Base-by-base conservation (phyloP, 2,113 vertebrate species). In the Amblyopsis rosae region DNA sequence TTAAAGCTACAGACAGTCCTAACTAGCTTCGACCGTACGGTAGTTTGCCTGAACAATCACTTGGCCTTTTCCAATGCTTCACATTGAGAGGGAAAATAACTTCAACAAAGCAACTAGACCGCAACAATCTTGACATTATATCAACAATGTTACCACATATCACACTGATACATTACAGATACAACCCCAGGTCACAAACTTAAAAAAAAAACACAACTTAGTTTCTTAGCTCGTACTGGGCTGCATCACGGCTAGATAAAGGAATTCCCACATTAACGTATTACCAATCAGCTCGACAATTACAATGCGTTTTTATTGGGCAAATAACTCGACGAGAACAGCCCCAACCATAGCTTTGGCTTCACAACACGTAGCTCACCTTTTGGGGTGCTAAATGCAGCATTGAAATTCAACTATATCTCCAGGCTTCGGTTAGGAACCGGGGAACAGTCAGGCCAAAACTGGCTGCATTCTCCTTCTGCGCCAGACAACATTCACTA, bases 391-490 rank as follows among this genome's bases (percentile, higher is more conserved):
- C 53, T 4, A 45, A 48, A 65, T 73, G 74, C 77, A 8, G 60
- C 66, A 32, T 53, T 60, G 54, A 63, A 58, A 66, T 69, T 66
- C 81, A 75, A 33, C 71, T 7, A 4, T 11, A 19, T n/a, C 66
- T 63, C 79, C 81, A 53, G 78, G 78, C 87, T 88, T 59, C 15
- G 60, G 78, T 77, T 77, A 58, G 60, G 63, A 70, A 68, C 70
- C 79, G 11, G 49, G 58, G 41, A 55, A 49, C 11, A 74, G 49
- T 72, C 78, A 80, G 88, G 87, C 87, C 86, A 73, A 65, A 57
- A 64, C 81, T 84, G 88, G 88, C 87, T 86, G 87, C 78, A 76
- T 80, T 87, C 81, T 83, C 82, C 75, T 83, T 70, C 80, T 88
- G 82, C 85, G 79, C 76, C 83, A 90, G 75, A 82, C 86, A 68